Evolutionary conservation across 2,113 vertebrate species (phyloP).

Genomic region (Aleadryas rufinucha): DNA sequence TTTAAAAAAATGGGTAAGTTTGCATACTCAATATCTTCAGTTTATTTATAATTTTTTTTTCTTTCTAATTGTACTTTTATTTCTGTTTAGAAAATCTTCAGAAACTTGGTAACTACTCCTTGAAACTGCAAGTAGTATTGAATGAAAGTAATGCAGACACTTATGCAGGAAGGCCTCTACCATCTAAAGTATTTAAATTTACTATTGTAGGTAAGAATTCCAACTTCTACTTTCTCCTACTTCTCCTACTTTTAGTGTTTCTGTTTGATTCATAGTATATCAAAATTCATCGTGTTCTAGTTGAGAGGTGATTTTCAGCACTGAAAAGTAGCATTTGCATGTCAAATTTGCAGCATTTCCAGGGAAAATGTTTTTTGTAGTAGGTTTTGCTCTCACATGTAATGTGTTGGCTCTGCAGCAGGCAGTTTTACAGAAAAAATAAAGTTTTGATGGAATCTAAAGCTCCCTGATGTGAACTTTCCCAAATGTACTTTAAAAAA

Average conservation of each 20-base stretch:
- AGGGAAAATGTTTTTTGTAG: not conserved
- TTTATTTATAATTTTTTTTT: not conserved
- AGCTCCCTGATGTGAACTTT: not conserved
- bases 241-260: not conserved
- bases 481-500: not conserved
- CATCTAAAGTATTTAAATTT: constrained; percentile 81
- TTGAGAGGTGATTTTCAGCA: not conserved
- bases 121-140: constrained; percentile 81
- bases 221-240: not conserved
- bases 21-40: not conserved
- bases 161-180: constrained; percentile 79
- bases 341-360: not conserved
- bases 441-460: not conserved
- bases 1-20: constrained; percentile 90
- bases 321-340: not conserved
- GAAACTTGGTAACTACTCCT: constrained; percentile 82
- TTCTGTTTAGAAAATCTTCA: constrained; percentile 78
- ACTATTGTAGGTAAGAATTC: constrained; percentile 82
- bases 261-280: not conserved
- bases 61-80: constrained; percentile 35
- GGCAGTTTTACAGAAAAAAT: not conserved
- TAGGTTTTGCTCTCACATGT: not conserved
- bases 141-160: constrained; percentile 76
- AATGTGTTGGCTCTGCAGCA: not conserved
- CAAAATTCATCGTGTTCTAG: not conserved